These are phyloP conservation scores for Vombatus ursinus DNA, from an alignment of 2,113 vertebrate species.

Conservation along the genomic window DNA sequence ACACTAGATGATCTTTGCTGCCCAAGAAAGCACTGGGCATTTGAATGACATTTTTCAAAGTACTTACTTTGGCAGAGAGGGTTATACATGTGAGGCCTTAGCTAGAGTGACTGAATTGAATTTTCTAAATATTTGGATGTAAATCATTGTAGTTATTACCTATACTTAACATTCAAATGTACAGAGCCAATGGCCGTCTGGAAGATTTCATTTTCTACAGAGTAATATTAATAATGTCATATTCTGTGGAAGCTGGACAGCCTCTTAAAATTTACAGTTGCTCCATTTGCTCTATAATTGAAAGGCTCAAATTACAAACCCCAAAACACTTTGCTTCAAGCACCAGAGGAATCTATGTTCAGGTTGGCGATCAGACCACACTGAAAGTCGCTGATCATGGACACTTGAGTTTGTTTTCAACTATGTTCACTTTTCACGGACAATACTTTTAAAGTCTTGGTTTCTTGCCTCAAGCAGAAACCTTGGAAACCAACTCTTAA, in stretches of 20 bases:
- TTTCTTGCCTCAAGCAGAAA: slow-evolving; percentile 44
- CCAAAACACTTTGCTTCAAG: slow-evolving; percentile 15
- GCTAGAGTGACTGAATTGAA: slow-evolving; percentile 48
- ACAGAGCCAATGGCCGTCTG: slow-evolving; percentile 52
- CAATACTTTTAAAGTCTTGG: slow-evolving; percentile 31
- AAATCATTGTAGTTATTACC: slow-evolving; percentile 57
- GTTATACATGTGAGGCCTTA: slow-evolving; percentile 2
- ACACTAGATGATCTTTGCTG: not conserved
- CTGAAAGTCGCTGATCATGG: not conserved
- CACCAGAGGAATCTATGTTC: not conserved
- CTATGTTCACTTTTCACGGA: slow-evolving; percentile 34
- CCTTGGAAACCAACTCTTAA: slow-evolving; percentile 60
- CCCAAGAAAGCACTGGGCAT: slow-evolving; percentile 31
- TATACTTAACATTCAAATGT: slow-evolving; percentile 40
- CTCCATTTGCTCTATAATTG: slow-evolving; percentile 35
- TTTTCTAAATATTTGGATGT: slow-evolving; percentile 62
- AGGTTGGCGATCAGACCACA: not conserved
- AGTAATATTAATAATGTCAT: slow-evolving; percentile 47
- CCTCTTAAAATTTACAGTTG: slow-evolving; percentile 58
- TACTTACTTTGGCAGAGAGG: not conserved
- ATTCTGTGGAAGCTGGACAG: slow-evolving; percentile 46
- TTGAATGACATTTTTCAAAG: slow-evolving; percentile 48
- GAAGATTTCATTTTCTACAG: slow-evolving; percentile 65
- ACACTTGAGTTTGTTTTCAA: slow-evolving; percentile 20
- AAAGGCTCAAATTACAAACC: slow-evolving; percentile 55